Evolutionary conservation across 2,797 vertebrate species (phyloP), one percentile per base, ranked within the genome.

Genomic region (Dicrostonyx torquatus): DNA sequence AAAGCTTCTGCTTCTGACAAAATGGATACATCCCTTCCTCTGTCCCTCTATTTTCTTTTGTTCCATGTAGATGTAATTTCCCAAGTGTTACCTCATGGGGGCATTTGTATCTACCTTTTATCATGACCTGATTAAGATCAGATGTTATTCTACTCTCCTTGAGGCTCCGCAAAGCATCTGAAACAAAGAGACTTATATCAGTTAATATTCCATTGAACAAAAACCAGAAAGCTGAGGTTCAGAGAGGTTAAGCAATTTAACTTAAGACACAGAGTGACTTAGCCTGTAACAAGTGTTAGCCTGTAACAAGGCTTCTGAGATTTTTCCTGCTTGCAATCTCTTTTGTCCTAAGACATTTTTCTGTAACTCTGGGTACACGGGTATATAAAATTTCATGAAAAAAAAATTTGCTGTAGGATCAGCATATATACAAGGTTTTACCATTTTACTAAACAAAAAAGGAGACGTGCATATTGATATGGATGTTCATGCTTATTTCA

Each of bases 191-290:
- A 62, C 11, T 17, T 8, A 22, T 9, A 18, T 31, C 7, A 29
- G 15, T 72, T 77, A 40, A 88, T 40, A 40, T 45, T 26, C 50
- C 72, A 55, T 10, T 91, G 26, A 89, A 82, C 40, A 29, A 3
- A 84, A 9, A 14, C 18, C 84, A 89, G 77, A 90, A 95, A 93
- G 72, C 9, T 18, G 29, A 93, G 79, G n/a, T 12, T 62, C 60
- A 75, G 70, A 84, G 79, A 84, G 9, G 43, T 48, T 72, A 62
- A 87, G 34, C 7, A 88, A 58, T 72, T 87, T 78, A 18, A 20
- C 84, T 68, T 87, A 86, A 94, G 60, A 68, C 84, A 66, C 55
- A 76, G 73, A 87, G 20, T 31, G 26, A n/a, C n/a, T n/a, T 68
- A 88, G 26, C n/a, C 22, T 43, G 5, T 12, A 40, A 64, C 40